Conservation (phyloP, 2,797 vertebrate species). For the Bradypus variegatus region DNA sequence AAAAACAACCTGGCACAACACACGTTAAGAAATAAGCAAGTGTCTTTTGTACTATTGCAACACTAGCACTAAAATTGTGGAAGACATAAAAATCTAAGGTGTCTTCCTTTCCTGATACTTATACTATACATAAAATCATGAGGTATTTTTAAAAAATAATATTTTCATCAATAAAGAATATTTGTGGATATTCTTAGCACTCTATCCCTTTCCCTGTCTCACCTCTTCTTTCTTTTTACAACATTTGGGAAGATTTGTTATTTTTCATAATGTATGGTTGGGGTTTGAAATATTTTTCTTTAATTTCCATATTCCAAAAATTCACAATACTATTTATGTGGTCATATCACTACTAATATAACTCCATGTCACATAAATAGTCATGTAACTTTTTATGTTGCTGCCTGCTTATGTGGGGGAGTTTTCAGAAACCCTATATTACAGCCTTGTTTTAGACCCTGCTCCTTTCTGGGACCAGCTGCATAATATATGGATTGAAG, state of each 20-base stretch:
- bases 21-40: not conserved
- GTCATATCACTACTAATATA: constrained; percentile 62
- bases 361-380: constrained; percentile 71
- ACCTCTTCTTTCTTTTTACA: constrained; percentile 31
- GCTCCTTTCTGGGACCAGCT: constrained; percentile 63
- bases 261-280: constrained; percentile 70
- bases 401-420: constrained; percentile 62
- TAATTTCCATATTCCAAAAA: constrained; percentile 73
- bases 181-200: constrained; percentile 37
- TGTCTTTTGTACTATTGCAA: not conserved
- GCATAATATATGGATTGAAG: constrained; percentile 64
- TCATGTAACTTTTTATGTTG: constrained; percentile 64
- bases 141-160: constrained; percentile 38
- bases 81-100: not conserved
- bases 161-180: constrained; percentile 32
- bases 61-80: not conserved
- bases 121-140: not conserved
- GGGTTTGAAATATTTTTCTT: constrained; percentile 72
- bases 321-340: constrained; percentile 70
- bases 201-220: constrained; percentile 42
- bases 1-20: rapidly evolving
- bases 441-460: constrained; percentile 53
- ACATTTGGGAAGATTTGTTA: constrained; percentile 61
- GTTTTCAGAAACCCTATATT: constrained; percentile 68
- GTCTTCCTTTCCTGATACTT: not conserved